Percentiles rank a stretch among this genome's conserved stretches.
These are phyloP conservation scores for Eulemur rufifrons DNA, from an alignment of 2,113 vertebrate species.

Conservation along the genomic window DNA sequence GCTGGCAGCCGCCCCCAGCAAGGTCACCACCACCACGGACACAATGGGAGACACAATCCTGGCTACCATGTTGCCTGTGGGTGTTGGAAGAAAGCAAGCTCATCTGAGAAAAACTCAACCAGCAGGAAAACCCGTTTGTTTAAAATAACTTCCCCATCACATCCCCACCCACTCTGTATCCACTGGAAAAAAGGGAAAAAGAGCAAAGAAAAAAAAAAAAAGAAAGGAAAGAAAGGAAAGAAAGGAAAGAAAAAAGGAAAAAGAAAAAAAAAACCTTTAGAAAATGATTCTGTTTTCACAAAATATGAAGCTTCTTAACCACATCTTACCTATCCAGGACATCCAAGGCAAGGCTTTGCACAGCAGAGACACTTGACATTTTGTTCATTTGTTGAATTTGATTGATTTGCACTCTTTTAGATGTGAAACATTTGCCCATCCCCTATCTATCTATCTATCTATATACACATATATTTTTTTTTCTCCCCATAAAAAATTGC, in stretches of 20 bases:
- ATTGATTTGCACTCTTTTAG: not conserved
- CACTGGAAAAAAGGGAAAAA: accelerated
- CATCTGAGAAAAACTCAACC: accelerated
- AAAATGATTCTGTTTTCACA: accelerated
- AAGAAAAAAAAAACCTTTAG: accelerated
- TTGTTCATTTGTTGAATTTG: not conserved
- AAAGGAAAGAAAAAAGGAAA: accelerated
- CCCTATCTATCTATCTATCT: no score
- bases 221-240: accelerated
- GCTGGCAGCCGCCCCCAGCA: conserved; percentile 70
- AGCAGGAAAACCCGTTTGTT: accelerated
- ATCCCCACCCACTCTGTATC: accelerated
- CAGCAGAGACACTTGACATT: accelerated
- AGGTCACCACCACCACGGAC: conserved; percentile 75
- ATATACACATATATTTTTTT: no score
- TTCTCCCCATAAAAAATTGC: accelerated
- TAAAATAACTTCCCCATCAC: accelerated
- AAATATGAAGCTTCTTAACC: accelerated
- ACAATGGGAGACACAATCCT: conserved; percentile 83
- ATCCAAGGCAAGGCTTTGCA: accelerated
- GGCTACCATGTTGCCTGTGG: conserved; percentile 57
- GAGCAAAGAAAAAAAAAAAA: accelerated
- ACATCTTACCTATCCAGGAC: accelerated
- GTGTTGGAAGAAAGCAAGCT: accelerated
- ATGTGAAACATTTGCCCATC: not conserved